A percentile compares a stretch with the other conserved stretches of the same genome.
Conservation (phyloP, 2,113 vertebrate species). For the Cephalopterus ornatus region DNA sequence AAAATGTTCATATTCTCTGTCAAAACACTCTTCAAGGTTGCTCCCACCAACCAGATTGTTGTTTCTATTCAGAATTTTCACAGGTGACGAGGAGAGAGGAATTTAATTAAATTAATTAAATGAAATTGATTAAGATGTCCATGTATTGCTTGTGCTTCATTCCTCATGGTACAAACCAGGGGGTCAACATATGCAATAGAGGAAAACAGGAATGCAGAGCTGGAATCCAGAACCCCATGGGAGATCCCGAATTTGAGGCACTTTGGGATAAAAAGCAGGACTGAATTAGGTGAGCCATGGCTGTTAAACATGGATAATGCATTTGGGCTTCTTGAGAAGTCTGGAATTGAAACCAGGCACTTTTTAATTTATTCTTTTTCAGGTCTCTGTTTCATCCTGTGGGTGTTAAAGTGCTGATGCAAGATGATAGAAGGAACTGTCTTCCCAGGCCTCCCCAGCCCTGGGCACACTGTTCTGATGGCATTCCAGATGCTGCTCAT, state of each 20-base stretch:
- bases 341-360: neutral
- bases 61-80: neutral
- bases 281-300: neutral
- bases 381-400: neutral
- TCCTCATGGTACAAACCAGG: neutral
- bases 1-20: neutral
- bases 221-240: neutral
- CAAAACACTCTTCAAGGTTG: neutral
- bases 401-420: neutral
- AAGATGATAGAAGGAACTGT: neutral
- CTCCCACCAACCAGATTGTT: neutral
- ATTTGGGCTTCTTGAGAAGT: neutral
- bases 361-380: neutral
- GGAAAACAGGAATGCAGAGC: neutral
- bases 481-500: neutral
- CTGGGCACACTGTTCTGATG: neutral
- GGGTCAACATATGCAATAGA: accelerated
- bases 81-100: neutral
- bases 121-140: neutral
- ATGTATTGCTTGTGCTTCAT: neutral
- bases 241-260: neutral
- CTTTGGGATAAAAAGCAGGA: neutral
- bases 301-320: neutral
- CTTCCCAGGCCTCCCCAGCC: neutral
- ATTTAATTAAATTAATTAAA: neutral